phyloP scores from a whole-genome alignment of 2,113 vertebrate genomes.

The Corythoichthys haematopterus region DNA sequence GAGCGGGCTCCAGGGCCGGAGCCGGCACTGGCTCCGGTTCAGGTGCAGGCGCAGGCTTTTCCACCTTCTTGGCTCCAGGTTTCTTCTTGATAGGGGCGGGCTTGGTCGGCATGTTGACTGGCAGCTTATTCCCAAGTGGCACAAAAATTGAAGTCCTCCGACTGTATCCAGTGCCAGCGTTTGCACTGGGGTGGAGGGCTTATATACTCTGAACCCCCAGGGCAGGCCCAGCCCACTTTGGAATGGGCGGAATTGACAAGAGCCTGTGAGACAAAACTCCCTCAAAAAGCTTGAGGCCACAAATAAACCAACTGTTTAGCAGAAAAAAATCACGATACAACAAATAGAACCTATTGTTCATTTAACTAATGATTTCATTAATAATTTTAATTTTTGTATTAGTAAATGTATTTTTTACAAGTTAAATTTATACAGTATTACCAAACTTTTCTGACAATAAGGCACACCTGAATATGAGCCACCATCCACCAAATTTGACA shows the following conservation, averaged over 20 bases:
- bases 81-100: slow-evolving; percentile 71
- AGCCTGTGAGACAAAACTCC: background rate
- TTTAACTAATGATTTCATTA: too few species aligned
- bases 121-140: slow-evolving; percentile 58
- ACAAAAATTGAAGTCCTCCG: slow-evolving; percentile 34
- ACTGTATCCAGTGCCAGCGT: slow-evolving; percentile 53
- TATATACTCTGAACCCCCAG: slow-evolving; percentile 38
- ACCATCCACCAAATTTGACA: too few species aligned
- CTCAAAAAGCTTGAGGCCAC: background rate
- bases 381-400: too few species aligned
- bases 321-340: too few species aligned
- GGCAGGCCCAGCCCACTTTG: slow-evolving; percentile 49
- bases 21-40: slow-evolving; percentile 22
- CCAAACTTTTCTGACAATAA: too few species aligned
- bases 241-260: background rate
- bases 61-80: slow-evolving; percentile 52
- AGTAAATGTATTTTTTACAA: too few species aligned
- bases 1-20: slow-evolving; percentile 35
- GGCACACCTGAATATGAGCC: too few species aligned
- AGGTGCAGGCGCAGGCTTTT: slow-evolving; percentile 25
- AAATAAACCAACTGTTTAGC: background rate
- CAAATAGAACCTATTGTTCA: too few species aligned
- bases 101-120: slow-evolving; percentile 63
- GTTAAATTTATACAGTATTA: too few species aligned
- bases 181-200: slow-evolving; percentile 16